Conservation (phyloP, 23 tunicate species). For the Halocynthia roretzi region DNA sequence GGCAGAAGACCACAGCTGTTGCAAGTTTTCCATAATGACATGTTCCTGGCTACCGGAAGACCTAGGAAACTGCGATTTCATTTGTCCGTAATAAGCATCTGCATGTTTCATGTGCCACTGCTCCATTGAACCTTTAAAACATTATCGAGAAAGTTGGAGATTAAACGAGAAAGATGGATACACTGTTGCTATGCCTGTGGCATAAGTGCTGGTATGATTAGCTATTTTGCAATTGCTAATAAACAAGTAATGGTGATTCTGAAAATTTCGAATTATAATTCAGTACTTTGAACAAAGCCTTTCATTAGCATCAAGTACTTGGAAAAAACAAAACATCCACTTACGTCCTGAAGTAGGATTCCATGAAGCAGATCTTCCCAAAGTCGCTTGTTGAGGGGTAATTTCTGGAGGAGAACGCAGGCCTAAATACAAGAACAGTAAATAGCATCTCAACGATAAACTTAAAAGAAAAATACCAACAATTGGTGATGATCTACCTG, state of each 20-base stretch:
- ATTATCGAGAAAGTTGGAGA: neutral
- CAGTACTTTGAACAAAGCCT: no score
- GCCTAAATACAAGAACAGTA: no score
- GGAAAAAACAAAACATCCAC: neutral
- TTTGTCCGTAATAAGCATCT: neutral
- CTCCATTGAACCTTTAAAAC: neutral
- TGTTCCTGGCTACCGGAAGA: slow-evolving; percentile 27
- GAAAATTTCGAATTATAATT: no score
- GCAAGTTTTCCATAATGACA: slow-evolving; percentile 60
- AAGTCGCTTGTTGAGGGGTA: neutral
- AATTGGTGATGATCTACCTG: neutral
- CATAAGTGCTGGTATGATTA: no score
- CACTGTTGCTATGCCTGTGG: no score
- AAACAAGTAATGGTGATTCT: no score
- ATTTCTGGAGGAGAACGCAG: no score
- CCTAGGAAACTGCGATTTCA: neutral
- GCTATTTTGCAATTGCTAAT: no score
- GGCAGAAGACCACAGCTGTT: slow-evolving; percentile 65
- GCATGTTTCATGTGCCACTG: slow-evolving; percentile 24
- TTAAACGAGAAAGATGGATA: no score
- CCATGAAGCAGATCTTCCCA: slow-evolving; percentile 23
- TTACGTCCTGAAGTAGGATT: slow-evolving; percentile 1
- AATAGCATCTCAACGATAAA: no score
- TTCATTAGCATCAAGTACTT: neutral
- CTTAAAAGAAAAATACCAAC: no score